Evolutionary conservation across 2,888 invertebrate species (phyloP), one percentile per base, ranked within the genome.

Genomic region (Augochlorella aurata): DNA sequence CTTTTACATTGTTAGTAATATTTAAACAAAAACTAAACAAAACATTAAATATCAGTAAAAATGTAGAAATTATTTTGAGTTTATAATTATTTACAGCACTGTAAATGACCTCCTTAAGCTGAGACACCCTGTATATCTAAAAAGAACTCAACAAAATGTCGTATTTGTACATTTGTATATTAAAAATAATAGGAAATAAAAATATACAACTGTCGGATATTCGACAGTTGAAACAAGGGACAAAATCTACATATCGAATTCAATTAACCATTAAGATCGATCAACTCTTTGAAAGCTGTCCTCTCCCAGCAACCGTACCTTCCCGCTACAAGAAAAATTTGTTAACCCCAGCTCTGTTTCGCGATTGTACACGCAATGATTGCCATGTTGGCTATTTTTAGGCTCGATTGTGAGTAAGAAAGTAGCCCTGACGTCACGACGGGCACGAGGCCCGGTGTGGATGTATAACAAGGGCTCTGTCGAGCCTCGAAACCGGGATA

Each of bases 351-450:
- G 21, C 21, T n/a, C 21, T 21, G 21, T 58, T 58, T 58, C 54
- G 21, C 24, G 58, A 58, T 12, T 24, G 14, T 58, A 44, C 76
- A 66, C 63, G 54, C 68, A 72, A 79, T 84, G 79, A 87, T 83
- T 74, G 83, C 79, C 76, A 24, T 74, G 68, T 69, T 54, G 58
- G 38, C 85, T 89, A 89, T 86, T 88, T 86, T 89, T 85, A 87
- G 84, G 79, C 79, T 82, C 82, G 82, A 89, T 88, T 88, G 72
- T 54, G 70, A 78, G 75, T 68, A 74, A 78, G 49, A 49, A 70
- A 78, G 78, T 71, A 73, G 70, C 50, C 18, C 69, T 73, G 74
- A 77, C 74, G 84, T 77, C 69, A 58, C 24, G 58, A 38, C 38
- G 38, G 38, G 1, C 58, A 58, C 58, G 58, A 72, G 77, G 49